A percentile compares a stretch with the other conserved stretches of the same genome.
These are phyloP conservation scores for Hirudinaria manillensis DNA, from an alignment of 2,888 invertebrate genomes.

Conservation along the genomic window DNA sequence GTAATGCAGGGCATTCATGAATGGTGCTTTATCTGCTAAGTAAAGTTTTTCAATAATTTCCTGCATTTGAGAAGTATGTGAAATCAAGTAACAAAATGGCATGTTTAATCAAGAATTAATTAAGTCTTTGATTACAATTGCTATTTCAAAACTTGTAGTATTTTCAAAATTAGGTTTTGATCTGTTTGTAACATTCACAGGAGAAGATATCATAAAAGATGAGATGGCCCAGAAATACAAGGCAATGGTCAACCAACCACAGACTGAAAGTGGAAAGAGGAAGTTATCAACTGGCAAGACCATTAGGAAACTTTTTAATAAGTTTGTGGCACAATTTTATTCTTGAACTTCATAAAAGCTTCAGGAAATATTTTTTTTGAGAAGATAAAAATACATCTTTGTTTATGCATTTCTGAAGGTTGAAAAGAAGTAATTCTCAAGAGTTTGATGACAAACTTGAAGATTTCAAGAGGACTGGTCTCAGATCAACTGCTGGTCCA, in stretches of 20 bases:
- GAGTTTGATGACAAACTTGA: conserved; percentile 51
- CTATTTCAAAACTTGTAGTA: no score
- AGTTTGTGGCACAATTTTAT: conserved; percentile 44
- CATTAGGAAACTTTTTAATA: conserved; percentile 65
- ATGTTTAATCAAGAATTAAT: neutral
- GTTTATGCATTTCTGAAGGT: conserved; percentile 48
- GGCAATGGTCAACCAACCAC: conserved; percentile 31
- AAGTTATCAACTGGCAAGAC: conserved; percentile 56
- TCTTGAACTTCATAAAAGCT: neutral
- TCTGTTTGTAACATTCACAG: conserved; percentile 41
- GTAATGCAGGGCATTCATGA: no score
- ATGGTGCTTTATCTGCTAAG: no score
- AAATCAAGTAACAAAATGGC: neutral
- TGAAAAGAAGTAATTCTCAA: conserved; percentile 60
- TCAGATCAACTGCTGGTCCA: conserved; percentile 69
- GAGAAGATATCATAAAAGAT: conserved; percentile 46
- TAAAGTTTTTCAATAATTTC: no score
- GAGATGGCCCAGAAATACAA: conserved; percentile 42
- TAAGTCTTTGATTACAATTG: neutral
- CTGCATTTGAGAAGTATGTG: neutral
- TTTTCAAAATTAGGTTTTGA: neutral
- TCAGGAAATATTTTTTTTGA: neutral
- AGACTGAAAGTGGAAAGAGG: conserved; percentile 40
- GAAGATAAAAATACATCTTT: neutral
- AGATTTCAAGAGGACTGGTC: conserved; percentile 63